A percentile compares a stretch with the other conserved stretches of the same genome.
Evolutionary conservation across 2,113 vertebrate species (phyloP).

Genomic region (Hippolais icterina): DNA sequence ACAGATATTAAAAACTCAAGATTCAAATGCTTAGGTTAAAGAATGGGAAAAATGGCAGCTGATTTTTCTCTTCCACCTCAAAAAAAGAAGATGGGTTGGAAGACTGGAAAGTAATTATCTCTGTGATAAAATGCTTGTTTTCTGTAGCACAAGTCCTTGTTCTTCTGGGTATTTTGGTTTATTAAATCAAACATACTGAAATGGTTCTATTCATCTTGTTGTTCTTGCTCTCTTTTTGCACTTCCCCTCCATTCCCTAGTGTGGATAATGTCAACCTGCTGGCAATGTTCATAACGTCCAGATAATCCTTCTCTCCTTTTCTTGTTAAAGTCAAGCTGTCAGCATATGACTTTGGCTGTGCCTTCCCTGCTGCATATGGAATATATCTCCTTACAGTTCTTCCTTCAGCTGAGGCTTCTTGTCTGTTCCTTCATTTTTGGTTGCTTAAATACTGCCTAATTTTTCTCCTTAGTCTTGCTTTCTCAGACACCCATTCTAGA

Average conservation of each 20-base stretch:
- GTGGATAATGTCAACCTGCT: neutral
- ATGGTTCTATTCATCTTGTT: fast-evolving
- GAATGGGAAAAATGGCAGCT: neutral
- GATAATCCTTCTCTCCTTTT: neutral
- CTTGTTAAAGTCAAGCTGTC: neutral
- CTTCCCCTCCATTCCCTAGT: neutral
- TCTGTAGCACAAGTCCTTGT: neutral
- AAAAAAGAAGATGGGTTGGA: neutral
- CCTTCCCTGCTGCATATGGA: neutral
- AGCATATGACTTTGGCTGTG: neutral
- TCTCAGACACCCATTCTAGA: neutral
- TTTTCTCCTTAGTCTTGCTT: neutral
- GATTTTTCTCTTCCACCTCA: neutral
- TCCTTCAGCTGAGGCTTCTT: neutral
- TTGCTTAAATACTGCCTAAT: neutral
- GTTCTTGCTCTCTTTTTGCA: neutral
- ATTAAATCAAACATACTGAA: neutral
- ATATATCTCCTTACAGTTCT: neutral
- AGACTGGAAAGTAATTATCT: neutral
- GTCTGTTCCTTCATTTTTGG: neutral
- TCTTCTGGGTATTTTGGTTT: neutral
- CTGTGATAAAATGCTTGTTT: neutral
- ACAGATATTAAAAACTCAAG: neutral
- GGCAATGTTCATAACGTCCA: neutral
- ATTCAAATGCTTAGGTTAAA: neutral